Conservation (phyloP, 2,113 vertebrate species). For the Dromaius novaehollandiae region DNA sequence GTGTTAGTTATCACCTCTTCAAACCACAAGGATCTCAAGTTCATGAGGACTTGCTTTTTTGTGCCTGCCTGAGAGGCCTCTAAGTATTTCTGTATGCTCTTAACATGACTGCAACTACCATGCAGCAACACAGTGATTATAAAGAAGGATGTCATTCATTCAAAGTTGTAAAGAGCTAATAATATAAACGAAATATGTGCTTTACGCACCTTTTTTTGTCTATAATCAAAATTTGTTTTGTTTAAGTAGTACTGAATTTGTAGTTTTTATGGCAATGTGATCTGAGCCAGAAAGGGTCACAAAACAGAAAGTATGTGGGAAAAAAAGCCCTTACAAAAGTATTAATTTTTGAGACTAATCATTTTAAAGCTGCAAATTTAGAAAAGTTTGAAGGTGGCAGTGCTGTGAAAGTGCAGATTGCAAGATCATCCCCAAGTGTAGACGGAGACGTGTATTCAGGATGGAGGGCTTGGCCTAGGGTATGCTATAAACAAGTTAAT, state of each 20-base stretch:
- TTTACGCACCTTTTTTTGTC: neutral
- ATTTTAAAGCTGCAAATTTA: neutral
- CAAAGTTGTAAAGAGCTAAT: neutral
- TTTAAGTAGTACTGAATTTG: neutral
- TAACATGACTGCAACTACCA: neutral
- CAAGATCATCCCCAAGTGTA: neutral
- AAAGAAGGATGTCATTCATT: neutral
- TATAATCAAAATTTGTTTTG: neutral
- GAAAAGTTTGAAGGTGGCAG: neutral
- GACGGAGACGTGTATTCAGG: neutral
- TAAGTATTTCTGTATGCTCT: neutral
- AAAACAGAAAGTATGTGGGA: neutral
- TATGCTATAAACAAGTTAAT: neutral
- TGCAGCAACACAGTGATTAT: neutral
- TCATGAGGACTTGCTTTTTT: neutral
- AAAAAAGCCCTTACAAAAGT: neutral
- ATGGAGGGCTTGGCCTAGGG: neutral
- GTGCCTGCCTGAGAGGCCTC: neutral
- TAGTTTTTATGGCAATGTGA: neutral
- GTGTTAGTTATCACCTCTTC: neutral
- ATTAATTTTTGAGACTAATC: neutral
- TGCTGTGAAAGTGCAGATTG: neutral
- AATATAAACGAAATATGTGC: neutral
- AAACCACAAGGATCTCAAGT: neutral
- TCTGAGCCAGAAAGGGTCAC: neutral